Base-by-base conservation (phyloP, 2,888 invertebrate genomes). In the Pasiphila rectangulata region DNA sequence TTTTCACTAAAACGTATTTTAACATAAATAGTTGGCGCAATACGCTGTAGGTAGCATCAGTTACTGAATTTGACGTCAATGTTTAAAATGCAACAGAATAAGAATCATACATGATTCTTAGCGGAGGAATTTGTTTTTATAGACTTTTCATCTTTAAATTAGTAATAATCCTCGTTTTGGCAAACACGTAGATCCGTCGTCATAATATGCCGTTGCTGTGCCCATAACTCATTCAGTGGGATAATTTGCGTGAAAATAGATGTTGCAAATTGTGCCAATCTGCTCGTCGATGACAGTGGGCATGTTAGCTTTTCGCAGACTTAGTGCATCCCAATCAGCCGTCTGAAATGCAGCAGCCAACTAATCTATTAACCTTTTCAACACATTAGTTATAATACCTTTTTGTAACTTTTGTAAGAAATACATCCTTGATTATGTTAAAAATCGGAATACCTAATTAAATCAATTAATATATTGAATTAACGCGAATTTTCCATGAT, bases 11-110 rank as follows among this genome's bases (percentile, higher is more conserved):
- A 43, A 45, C 34, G 16, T 39, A 46, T 48, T 36, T 24, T 29
- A 44, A 51, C 45, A 37, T 39, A 40, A 17, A 35, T 38, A 58
- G 54, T 63, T 69, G 64, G 69, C 65, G 67, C 64, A 66, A 63
- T 54, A 57, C 56, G 57, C 50, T 56, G 61, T 61, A 59, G 63
- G 61, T 65, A 54, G 63, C 61, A 64, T 55, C 52, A 61, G 63
- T 61, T 53, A 62, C 63, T 55, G 57, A 63, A 65, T 73, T 77
- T 75, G 75, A 79, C 77, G 77, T 75, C 77, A 78, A 64, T 72
- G 68, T 64, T 69, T 52, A 65, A 74, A 72, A 71, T 77, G 69
- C 69, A 76, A 63, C 61, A 63, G 59, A 63, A 67, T 61, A 61
- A 63, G 46, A 56, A 55, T 59, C 49, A 53, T 61, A 44, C 61